Evolutionary conservation across 2,888 invertebrate genomes (phyloP), one percentile per base, ranked within the genome.

Genomic region (Teleiodes luculella): DNA sequence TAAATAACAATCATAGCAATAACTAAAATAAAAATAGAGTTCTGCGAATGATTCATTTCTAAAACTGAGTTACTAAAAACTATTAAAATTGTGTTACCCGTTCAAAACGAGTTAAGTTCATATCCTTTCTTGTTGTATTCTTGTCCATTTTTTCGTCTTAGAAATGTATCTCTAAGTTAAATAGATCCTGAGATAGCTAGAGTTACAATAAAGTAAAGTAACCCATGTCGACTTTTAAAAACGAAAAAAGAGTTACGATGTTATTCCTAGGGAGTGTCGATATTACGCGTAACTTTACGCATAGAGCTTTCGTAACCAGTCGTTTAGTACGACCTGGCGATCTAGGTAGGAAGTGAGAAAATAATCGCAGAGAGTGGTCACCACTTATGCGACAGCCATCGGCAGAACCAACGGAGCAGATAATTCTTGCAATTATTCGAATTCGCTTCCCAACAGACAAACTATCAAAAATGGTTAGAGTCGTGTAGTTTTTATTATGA

Each of bases 361-460:
- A 46, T 52, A 55, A 51, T 37, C 30, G 46, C 37, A 13, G 51
- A 11, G 35, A 35, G 13, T 36, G 36, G 49, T 28, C 28, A 49
- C 49, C 37, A 51, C 41, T 41, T 51, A 51, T 51, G 6, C 6
- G 28, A 51, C 28, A 31, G 13, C 51, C 31, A 43, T 28, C 43
- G 13, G n/a, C 43, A 6, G 48, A 55, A 16, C 39, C 55, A 55
- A n/a, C 28, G 55, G 43, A 55, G 55, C 55, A 16, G 13, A 52
- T 55, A 52, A 55, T 55, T 51, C 54, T 53, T 48, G 52, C 56
- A 50, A 54, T 35, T 24, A 49, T 49, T 49, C 2, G 36, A 3
- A 6, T 41, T 18, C 39, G 11, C 20, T 14, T 41, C 3, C 24
- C 24, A 6, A 24, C 24, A 24, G 6, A 24, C 3, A 24, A 24